These are phyloP conservation scores for Shinisaurus crocodilurus DNA, from an alignment of 2,113 vertebrate genomes.

Conservation along the genomic window DNA sequence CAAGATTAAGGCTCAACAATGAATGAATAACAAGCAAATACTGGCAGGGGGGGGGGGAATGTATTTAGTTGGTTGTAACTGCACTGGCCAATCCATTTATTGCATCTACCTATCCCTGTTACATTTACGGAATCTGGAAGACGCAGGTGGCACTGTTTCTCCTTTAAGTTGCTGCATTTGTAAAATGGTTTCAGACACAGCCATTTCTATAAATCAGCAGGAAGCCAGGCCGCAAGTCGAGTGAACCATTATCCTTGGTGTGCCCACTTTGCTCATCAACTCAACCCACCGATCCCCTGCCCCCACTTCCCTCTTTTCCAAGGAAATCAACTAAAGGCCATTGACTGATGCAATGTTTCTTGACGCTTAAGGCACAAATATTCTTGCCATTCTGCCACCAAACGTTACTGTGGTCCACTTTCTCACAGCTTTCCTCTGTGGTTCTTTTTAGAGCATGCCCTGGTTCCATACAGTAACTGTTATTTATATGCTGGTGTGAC, in stretches of 20 bases:
- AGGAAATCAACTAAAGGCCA: conserved; percentile 53
- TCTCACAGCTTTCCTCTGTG: conserved; percentile 29
- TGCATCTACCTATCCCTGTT: too few relatives aligned
- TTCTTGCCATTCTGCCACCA: conserved; percentile 32
- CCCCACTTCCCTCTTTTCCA: conserved; percentile 52
- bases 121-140: not conserved
- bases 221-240: conserved; percentile 71
- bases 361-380: conserved; percentile 27
- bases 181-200: conserved; percentile 44
- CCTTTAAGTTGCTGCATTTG: conserved; percentile 17
- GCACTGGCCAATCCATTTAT: not conserved
- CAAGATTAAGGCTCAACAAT: not conserved
- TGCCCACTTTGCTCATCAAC: conserved; percentile 63
- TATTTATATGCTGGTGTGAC: conserved; percentile 14
- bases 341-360: conserved; percentile 65
- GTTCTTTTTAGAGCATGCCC: not conserved
- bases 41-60: not conserved
- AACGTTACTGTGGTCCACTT: conserved; percentile 20
- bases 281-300: conserved; percentile 34
- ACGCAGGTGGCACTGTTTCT: conserved; percentile 58
- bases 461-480: not conserved
- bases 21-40: not conserved
- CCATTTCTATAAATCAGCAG: conserved; percentile 63
- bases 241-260: conserved; percentile 71
- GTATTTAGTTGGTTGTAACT: not conserved